A percentile compares a stretch with the other conserved stretches of the same genome.
Conservation (phyloP, 2,113 vertebrate species). For the Hippocampus guttulatus region DNA sequence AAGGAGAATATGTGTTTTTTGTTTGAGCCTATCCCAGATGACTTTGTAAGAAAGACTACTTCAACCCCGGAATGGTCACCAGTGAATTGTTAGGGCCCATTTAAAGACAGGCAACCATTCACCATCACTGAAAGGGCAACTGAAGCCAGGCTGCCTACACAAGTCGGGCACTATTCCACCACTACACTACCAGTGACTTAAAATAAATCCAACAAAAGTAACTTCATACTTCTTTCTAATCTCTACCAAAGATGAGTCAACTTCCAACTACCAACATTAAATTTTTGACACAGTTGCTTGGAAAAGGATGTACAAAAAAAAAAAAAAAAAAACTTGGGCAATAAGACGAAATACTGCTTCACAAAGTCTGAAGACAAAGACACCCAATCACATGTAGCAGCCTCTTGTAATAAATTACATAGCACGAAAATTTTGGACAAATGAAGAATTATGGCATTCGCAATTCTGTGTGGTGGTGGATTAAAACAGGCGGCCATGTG, state of each 20-base stretch:
- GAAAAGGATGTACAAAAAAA: not conserved
- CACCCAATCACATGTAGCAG: slow-evolving; percentile 1
- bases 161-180: no score
- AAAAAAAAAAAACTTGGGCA: not conserved
- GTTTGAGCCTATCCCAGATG: no score
- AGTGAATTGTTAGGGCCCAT: no score
- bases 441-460: slow-evolving; percentile 31
- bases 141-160: no score
- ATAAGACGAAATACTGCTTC: not conserved
- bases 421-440: slow-evolving; percentile 25
- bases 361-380: slow-evolving; percentile 6
- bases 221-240: no score
- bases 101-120: no score
- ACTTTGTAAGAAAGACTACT: no score
- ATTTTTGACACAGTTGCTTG: not conserved
- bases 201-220: no score
- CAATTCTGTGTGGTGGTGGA: slow-evolving; percentile 43
- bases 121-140: no score
- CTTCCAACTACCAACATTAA: not conserved
- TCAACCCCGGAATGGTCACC: no score
- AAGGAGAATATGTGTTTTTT: no score
- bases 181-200: no score
- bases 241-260: not conserved
- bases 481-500: slow-evolving; percentile 60
- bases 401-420: slow-evolving; percentile 22